Evolutionary conservation across 2,797 vertebrate genomes (phyloP).

Genomic region (Cichlasoma orientale): DNA sequence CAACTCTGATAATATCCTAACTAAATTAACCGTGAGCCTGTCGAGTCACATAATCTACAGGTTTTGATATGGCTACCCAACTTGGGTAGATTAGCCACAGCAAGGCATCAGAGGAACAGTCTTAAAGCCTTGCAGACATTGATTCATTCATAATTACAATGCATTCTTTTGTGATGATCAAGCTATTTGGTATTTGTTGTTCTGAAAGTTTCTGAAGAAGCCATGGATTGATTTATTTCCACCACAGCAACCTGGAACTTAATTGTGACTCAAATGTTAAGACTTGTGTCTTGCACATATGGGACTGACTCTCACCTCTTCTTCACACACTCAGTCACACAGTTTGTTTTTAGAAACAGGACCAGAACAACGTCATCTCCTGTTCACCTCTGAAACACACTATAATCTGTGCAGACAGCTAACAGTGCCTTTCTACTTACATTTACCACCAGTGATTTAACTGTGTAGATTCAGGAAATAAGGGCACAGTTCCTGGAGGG

Average conservation of each 20-base stretch:
- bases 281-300: constrained; percentile 36
- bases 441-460: constrained; percentile 48
- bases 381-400: constrained; percentile 18
- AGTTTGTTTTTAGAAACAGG: constrained; percentile 30
- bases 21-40: background rate
- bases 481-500: constrained; percentile 38
- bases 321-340: constrained; percentile 50
- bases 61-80: background rate
- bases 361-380: constrained; percentile 33
- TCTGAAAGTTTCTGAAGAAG: background rate
- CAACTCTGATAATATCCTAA: background rate
- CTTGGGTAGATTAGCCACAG: background rate
- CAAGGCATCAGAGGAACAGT: background rate
- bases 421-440: constrained; percentile 24
- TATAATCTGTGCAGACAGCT: constrained; percentile 18
- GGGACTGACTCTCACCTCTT: constrained; percentile 10
- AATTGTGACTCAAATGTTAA: too few species aligned
- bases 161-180: background rate
- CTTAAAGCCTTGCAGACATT: background rate
- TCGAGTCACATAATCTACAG: background rate
- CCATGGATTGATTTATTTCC: background rate
- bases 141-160: background rate
- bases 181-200: background rate
- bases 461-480: constrained; percentile 60
- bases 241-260: background rate